These are phyloP conservation scores for Malurus leucopterus DNA, from an alignment of 2,797 vertebrate species.

Conservation along the genomic window DNA sequence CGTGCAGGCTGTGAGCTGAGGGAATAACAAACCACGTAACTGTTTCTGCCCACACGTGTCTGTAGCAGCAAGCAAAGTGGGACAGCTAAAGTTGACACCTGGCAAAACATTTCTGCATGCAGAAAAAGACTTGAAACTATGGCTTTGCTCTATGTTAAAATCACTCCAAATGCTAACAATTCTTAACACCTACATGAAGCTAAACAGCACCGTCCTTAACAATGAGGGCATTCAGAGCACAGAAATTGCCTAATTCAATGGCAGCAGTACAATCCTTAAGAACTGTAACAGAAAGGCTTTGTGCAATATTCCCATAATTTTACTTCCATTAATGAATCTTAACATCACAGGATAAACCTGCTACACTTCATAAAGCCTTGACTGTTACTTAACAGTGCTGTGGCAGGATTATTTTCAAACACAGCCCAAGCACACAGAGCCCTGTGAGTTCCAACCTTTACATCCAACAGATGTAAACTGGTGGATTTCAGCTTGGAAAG, in stretches of 20 bases:
- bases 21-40: not conserved
- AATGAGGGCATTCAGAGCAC: constrained; percentile 36
- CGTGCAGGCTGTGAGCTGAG: not conserved
- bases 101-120: constrained; percentile 25
- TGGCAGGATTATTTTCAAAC: not conserved
- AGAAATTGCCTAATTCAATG: constrained; percentile 52
- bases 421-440: not conserved
- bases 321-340: constrained; percentile 38
- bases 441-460: not conserved
- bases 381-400: not conserved
- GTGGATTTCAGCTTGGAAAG: constrained; percentile 17
- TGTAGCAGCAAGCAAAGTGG: constrained; percentile 10
- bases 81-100: constrained; percentile 15
- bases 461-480: not conserved
- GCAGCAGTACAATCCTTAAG: constrained; percentile 27
- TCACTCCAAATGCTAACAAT: constrained; percentile 44
- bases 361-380: not conserved
- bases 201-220: constrained; percentile 36
- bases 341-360: constrained; percentile 1
- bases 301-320: constrained; percentile 36
- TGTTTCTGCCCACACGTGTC: not conserved
- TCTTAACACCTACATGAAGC: constrained; percentile 41
- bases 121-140: constrained; percentile 21
- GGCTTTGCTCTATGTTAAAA: constrained; percentile 16
- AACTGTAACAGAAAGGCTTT: constrained; percentile 33